Base-by-base conservation (phyloP, 2,113 vertebrate genomes). In the Halichoeres trimaculatus region DNA sequence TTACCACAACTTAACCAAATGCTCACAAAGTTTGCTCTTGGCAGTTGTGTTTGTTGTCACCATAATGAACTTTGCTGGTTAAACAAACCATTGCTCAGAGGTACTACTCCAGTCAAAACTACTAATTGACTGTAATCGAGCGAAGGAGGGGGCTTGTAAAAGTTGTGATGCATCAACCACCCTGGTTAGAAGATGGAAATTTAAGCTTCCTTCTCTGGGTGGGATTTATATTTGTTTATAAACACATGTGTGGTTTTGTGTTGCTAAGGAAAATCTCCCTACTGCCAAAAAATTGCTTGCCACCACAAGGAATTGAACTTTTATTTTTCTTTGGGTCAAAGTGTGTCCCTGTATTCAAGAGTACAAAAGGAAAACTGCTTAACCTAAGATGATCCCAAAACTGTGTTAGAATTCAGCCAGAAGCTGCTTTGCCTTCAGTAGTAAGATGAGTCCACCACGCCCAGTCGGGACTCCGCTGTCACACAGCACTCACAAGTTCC, bases 111-210 rank as follows among this genome's bases (percentile, higher is more conserved):
- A 50, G 36, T 66, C 52, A 40, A 59, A 81, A 66, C 74, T 72
- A 50, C 80, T 59, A 66, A 87, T 61, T 66, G 76, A 66, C 55
- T 76, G 35, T 80, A 70, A 81, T 74, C 2, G 38, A 63, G 57
- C 43, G 34, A 51, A 69, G 52, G 45, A 51, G 66, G 61, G 36
- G 61, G 20, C 78, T 81, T 81, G 70, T 80, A 64, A 84, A 85
- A 74, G 51, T 40, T 26, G 50, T 58, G 30, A 81, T 61, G 69
- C 59, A 56, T 53, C 53, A 72, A 65, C 53, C 57, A 10, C 58
- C 66, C 47, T 65, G 76, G 75, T 36, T 58, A 17, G 17, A 47
- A 48, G 59, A 63, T 51, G n/a, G 47, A 77, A 80, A 84, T 75
- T 72, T 61, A 67, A 60, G 34, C 41, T 69, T 76, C 51, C 57